Base-by-base conservation (phyloP, 2,113 vertebrate genomes). In the Ranitomeya variabilis region DNA sequence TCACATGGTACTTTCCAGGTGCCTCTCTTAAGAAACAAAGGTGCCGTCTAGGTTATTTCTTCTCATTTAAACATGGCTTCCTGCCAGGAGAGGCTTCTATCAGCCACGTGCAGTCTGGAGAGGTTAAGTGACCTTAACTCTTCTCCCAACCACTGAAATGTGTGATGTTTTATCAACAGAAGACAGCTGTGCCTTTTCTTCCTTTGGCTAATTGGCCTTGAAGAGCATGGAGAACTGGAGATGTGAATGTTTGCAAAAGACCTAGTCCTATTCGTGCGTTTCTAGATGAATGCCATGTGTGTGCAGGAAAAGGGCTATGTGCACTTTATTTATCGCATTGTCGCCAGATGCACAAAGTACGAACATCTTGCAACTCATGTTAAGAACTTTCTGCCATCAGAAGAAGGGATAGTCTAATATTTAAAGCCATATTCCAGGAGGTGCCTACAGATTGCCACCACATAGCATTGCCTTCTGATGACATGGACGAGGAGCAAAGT, bases 81-180 rank as follows among this genome's bases (percentile, higher is more conserved):
- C 31, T 51, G 23, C 84, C 71, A 86, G 37, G 45, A 66, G 9
- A 45, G 57, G 74, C 45, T 64, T 23, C 73, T 78, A 37, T 60
- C 26, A 78, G 74, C 74, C 85, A 23, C 45, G 74, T 62, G 85
- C 16, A 78, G 55, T 76, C 59, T 19, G 26, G 55, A 78, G 52
- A 59, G 73, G 85, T 86, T 60, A 66, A 23, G 14, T 78, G 73
- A 86, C 73, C 85, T 78, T 21, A 45, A 64, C 85, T 66, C 73
- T 78, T 62, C 62, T 64, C 60, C 52, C 59, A 77, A 86, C 37
- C 80, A 66, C 80, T 45, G 59, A 51, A 21, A 79, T 60, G 74
- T 66, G 21, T 78, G 23, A 86, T 85, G 73, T 86, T 86, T 86
- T 86, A 77, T 77, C 85, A 86, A 83, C 82, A 84, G 45, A 84